A percentile compares a stretch with the other conserved stretches of the same genome.
phyloP scores from a whole-genome alignment of 2,797 vertebrate species.

The Lagorchestes hirsutus region DNA sequence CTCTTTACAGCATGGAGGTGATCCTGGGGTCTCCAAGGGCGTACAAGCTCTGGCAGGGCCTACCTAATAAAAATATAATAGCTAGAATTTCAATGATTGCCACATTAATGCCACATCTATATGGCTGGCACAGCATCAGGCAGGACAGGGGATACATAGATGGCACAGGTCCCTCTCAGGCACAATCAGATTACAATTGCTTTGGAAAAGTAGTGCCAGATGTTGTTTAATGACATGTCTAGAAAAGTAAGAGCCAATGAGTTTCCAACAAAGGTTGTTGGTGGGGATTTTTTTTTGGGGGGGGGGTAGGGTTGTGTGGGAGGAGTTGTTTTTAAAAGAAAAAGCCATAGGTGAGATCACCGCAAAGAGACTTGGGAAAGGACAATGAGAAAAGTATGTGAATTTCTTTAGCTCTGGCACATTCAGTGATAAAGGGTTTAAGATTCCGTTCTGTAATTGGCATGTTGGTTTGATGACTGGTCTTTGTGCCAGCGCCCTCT shows the following conservation, averaged over 20 bases:
- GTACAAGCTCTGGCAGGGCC: too few relatives aligned
- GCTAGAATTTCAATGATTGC: not conserved
- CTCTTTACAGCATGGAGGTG: not conserved
- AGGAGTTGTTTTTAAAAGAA: not conserved
- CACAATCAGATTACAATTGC: not conserved
- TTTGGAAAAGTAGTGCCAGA: not conserved
- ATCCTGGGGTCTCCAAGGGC: not conserved
- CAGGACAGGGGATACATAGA: not conserved
- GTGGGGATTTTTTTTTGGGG: not conserved
- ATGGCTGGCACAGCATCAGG: not conserved
- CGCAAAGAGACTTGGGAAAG: not conserved
- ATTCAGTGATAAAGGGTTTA: not conserved
- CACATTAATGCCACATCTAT: not conserved
- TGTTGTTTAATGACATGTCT: not conserved
- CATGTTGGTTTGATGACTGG: not conserved
- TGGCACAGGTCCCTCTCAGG: not conserved
- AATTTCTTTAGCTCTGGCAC: not conserved
- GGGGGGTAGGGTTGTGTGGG: too few relatives aligned
- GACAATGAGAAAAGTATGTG: not conserved
- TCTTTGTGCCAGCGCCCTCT: not conserved
- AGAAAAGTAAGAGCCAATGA: not conserved
- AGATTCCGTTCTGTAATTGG: not conserved
- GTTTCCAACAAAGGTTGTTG: not conserved
- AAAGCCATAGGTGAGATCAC: not conserved
- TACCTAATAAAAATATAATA: not conserved